phyloP scores from a whole-genome alignment of 2,797 vertebrate genomes.

The Dendrocincla fuliginosa region DNA sequence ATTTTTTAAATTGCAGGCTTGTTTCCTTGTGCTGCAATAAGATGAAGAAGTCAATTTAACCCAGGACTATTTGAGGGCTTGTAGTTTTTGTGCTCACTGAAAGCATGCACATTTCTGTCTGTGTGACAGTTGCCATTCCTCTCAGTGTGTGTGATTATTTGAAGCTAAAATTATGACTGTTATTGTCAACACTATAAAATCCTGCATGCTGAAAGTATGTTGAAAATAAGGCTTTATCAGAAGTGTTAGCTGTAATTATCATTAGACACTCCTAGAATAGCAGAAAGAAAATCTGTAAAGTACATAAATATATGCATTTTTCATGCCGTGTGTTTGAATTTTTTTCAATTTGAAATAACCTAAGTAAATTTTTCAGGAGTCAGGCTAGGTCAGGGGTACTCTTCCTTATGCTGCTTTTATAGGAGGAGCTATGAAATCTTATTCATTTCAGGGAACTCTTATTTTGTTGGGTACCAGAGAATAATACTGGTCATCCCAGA shows the following conservation, averaged over 20 bases:
- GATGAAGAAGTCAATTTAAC: neutral
- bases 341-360: neutral
- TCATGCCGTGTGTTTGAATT: neutral
- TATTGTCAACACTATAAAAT: neutral
- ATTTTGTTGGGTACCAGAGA: neutral
- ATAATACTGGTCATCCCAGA: neutral
- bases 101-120: neutral
- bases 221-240: neutral
- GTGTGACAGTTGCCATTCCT: neutral
- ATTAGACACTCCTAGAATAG: neutral
- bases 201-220: neutral
- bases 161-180: neutral
- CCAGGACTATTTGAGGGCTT: neutral
- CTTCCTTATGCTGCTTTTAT: neutral
- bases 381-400: neutral
- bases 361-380: neutral
- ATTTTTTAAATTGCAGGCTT: neutral
- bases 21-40: fast-evolving
- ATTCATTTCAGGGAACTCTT: neutral
- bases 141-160: neutral
- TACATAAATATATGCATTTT: neutral
- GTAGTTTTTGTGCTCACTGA: neutral
- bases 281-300: neutral
- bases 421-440: neutral
- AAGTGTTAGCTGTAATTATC: neutral